Base-by-base conservation (phyloP, 1,140 invertebrate species). In the Leptopilina boulardi region DNA sequence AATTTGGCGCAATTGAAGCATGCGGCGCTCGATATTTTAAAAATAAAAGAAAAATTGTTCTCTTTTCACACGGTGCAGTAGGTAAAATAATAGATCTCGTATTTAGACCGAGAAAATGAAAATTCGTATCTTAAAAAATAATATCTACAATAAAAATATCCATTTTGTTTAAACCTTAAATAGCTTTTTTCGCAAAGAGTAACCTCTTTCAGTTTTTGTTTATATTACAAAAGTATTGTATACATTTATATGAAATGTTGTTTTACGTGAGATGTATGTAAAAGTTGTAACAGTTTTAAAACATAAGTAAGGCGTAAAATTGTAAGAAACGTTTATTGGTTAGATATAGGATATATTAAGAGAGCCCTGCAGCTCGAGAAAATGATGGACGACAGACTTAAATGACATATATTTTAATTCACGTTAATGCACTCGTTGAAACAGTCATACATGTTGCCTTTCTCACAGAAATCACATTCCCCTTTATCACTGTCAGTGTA, bases 351-450 rank as follows among this genome's bases (percentile, higher is more conserved):
- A n/a, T n/a, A 38, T 56, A 56, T 8, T 56, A n/a, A 4, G 51
- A 10, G 21, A n/a, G 51, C 51, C 18, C 13, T 21, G 18, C 19
- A 21, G 19, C 18, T 47, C 44, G n/a, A n/a, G 15, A n/a, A 6
- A 15, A 54, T 54, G 51, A 19, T 54, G 18, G 18, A 54, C 51
- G 51, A 9, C 51, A 19, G 51, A 54, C 51, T 56, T 5, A 0
- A n/a, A 56, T 19, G 51, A 56, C 51, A 21, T 56, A n/a, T n/a
- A 56, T 21, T 56, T 56, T 56, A 56, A 56, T 56, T 56, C 51
- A 56, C 19, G 18, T 19, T 56, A 56, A 56, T 56, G 51, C 51
- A 56, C 51, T 56, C 51, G 51, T 56, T 56, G 51, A 56, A 18
- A 56, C 51, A 9, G 51, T 18, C 51, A 56, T n/a, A n/a, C n/a